These are phyloP conservation scores for Drosophila conformis DNA, from an alignment of 2,888 invertebrate species.

Conservation along the genomic window DNA sequence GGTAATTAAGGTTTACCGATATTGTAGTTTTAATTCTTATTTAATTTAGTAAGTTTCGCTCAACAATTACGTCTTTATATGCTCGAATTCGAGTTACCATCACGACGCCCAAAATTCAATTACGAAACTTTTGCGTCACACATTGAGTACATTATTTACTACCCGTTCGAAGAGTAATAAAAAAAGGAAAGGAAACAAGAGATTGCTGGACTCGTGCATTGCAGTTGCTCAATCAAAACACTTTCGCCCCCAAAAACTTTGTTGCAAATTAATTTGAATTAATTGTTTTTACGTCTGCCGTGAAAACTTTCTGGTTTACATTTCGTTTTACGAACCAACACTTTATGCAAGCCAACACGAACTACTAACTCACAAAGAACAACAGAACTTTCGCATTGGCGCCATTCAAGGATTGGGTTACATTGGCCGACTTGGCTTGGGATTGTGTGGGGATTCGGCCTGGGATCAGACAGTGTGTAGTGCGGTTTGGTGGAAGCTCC, in stretches of 20 bases:
- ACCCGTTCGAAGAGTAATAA: background rate
- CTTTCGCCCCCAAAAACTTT: slow-evolving; percentile 47
- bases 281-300: slow-evolving; percentile 69
- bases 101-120: background rate
- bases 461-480: slow-evolving; percentile 19
- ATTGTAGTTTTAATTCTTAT: background rate
- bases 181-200: slow-evolving; percentile 15
- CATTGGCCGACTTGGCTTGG: background rate
- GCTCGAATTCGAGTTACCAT: background rate
- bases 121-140: background rate
- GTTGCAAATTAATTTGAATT: slow-evolving; percentile 76
- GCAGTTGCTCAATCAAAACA: slow-evolving; percentile 37
- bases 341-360: slow-evolving; percentile 31
- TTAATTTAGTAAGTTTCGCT: background rate
- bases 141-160: background rate
- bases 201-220: slow-evolving; percentile 37
- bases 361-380: slow-evolving; percentile 14
- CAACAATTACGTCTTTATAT: background rate
- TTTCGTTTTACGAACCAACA: slow-evolving; percentile 59
- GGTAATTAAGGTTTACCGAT: background rate
- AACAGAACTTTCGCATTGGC: slow-evolving; percentile 16
- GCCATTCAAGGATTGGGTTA: slow-evolving; percentile 1
- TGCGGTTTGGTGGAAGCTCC: slow-evolving; percentile 57
- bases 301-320: slow-evolving; percentile 68
- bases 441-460: background rate